Base-by-base conservation (phyloP, 2,888 invertebrate species). In the Erebia aethiops region DNA sequence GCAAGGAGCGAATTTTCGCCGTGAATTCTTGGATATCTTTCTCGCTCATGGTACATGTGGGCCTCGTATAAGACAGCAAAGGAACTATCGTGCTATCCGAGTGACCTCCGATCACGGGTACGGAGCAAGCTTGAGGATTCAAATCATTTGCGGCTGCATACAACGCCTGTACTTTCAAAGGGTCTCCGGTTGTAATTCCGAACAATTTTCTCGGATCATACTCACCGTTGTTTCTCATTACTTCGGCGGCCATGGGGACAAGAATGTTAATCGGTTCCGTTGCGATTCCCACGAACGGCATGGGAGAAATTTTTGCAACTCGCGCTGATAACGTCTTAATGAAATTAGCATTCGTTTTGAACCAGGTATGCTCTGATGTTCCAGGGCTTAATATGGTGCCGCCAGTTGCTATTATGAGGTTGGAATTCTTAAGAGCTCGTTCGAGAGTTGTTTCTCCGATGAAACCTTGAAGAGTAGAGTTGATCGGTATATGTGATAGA, bases 31-130 rank as follows among this genome's bases (percentile, higher is more conserved):
- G 83, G 52, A 84, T 75, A 35, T 76, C 83, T 87, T 94, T 80
- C 88, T 95, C 81, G 87, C 87, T 75, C 75, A 86, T 92, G 14
- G 89, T 80, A 54, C 92, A 87, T 9, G 84, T 77, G 0, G 96
- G 97, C 71, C 91, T 94, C 5, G 95, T 94, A 81, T 96, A 96
- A 1, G 97, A 97, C 71, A 97, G 93, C 18, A 98, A 88, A 0
- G 98, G 98, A 26, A 98, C 94, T 75, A 96, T 95, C 1, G 97
- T 97, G 74, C 94, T 94, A 14, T 95, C 94, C 21, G 96, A 95
- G 84, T 96, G 96, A 0, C 98, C 98, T 49, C 98, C 97, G 66
- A 95, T 92, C 0, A 98, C 96, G 0, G 98, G 98, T 10, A 97
- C 95, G 75, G 92, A 87, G 13, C 97, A 95, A 74, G 94, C 92